Evolutionary conservation across 2,797 vertebrate species (phyloP).

Genomic region (Melanotaenia parkinsoni): DNA sequence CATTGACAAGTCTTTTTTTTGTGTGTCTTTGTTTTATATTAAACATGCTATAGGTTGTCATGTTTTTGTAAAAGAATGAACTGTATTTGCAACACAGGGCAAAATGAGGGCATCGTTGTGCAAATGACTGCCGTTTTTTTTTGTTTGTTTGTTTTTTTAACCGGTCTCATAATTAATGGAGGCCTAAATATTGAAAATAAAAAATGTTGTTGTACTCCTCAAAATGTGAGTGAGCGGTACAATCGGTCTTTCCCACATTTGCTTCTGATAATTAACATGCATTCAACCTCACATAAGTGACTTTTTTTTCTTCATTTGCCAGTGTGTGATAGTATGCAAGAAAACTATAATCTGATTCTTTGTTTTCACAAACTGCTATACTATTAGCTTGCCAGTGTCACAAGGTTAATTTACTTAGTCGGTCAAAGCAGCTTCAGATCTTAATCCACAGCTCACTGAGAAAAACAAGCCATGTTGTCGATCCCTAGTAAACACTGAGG

Average conservation of each 20-base stretch:
- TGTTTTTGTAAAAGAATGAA: background rate
- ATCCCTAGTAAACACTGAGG: conserved; percentile 71
- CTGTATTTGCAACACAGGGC: background rate
- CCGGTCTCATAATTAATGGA: background rate
- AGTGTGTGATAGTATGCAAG: conserved; percentile 7
- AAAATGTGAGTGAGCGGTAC: background rate
- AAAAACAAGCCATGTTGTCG: conserved; percentile 69
- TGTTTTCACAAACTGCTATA: conserved; percentile 54
- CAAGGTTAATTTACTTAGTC: conserved; percentile 80
- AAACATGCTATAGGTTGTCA: background rate
- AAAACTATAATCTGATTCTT: conserved; percentile 37
- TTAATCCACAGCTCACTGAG: conserved; percentile 70
- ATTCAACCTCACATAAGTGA: background rate
- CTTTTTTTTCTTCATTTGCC: background rate
- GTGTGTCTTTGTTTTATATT: background rate
- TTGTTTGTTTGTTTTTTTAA: background rate
- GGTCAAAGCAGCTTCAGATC: conserved; percentile 75
- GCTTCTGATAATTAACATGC: conserved; percentile 10
- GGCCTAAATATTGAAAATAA: background rate
- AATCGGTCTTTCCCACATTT: conserved; percentile 13
- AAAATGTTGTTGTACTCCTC: background rate
- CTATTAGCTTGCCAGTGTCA: conserved; percentile 68
- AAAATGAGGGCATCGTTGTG: background rate
- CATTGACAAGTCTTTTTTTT: no score
- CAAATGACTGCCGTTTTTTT: background rate